Evolutionary conservation across 2,113 vertebrate species (phyloP), one percentile per base, ranked within the genome.

Genomic region (Anser cygnoides): DNA sequence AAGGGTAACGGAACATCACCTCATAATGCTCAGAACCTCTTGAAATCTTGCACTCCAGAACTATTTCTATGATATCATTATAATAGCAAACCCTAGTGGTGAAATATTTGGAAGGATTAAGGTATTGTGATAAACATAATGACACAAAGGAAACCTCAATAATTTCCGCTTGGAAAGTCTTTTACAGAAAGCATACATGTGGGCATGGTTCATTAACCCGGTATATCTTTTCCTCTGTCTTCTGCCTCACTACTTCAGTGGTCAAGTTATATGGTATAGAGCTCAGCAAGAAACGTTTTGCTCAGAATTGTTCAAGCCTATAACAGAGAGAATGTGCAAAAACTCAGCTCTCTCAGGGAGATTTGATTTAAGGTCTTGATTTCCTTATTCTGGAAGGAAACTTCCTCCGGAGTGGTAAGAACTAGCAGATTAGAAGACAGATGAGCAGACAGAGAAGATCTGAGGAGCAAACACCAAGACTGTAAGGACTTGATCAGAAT

Each of bases 321-420:
- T 39, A 92, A 76, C 70, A 91, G 61, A 89, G 11, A 54, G 29
- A 87, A 79, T 0, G 3, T 85, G 37, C 41, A 82, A 78, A 93
- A 83, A 55, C 13, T 41, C 54, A 46, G 25, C 70, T 79, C 20
- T 33, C 13, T 57, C 43, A 39, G n/a, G 85, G 26, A 90, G 71
- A 89, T 89, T 79, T 95, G 84, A 76, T 93, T 91, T 89, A 92
- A 87, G 66, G 41, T 83, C 81, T 82, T 79, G 44, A 76, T 89
- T 95, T 92, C 54, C 58, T 87, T 67, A 76, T 44, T 89, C 54
- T 73, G 62, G 43, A 76, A 74, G 50, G 67, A 88, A 95, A 43
- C 21, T 76, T 49, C 25, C 31, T 16, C 35, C 28, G 57, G 46
- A 84, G 59, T 2, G 3, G 21, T 84, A 68, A 89, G 76, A 84